Base-by-base conservation (phyloP, 2,888 invertebrate genomes). In the Caenorhabditis imperialis region DNA sequence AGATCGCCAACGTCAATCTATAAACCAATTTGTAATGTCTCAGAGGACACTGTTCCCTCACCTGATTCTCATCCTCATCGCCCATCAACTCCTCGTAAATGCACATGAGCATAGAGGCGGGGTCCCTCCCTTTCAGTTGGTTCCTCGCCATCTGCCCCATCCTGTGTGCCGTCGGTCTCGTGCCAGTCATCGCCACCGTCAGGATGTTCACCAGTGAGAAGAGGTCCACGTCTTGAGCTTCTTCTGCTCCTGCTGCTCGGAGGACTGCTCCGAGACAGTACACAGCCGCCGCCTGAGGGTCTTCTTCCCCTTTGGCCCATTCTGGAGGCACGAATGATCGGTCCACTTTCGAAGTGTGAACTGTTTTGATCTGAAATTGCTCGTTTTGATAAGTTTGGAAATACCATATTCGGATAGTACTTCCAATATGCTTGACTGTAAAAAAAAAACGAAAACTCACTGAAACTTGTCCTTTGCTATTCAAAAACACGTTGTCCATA, bases 11-110 rank as follows among this genome's bases (percentile, higher is more conserved):
- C 71, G 10, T 81, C 81, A 30, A 81, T 76, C 71, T 77, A 35
- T 12, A 72, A 71, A 38, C 12, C 22, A 18, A 10, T 30, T 30
- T 14, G 14, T 7, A 37, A n/a, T n/a, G n/a, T n/a, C n/a, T 54
- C 7, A 18, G 16, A 50, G 6, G n/a, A 35, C 6, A 37, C 2
- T 20, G 6, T 53, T 37, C n/a, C 40, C 22, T 38, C 14, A 77
- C 75, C 57, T 69, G 70, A 72, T 81, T 81, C 23, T 84, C 82
- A 12, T 86, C 86, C 30, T 85, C 82, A 60, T 87, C 86, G 14
- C 86, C 86, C 84, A 86, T 84, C 25, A 86, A 70, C 58, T 86
- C 86, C 48, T 83, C 80, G 71, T 85, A 87, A 45, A 87, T 48
- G 10, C 67, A 78, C 62, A 77, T 69, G 7, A 86, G 71, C 47